Conservation (phyloP, 2,113 vertebrate species). For the Hydropotes inermis region DNA sequence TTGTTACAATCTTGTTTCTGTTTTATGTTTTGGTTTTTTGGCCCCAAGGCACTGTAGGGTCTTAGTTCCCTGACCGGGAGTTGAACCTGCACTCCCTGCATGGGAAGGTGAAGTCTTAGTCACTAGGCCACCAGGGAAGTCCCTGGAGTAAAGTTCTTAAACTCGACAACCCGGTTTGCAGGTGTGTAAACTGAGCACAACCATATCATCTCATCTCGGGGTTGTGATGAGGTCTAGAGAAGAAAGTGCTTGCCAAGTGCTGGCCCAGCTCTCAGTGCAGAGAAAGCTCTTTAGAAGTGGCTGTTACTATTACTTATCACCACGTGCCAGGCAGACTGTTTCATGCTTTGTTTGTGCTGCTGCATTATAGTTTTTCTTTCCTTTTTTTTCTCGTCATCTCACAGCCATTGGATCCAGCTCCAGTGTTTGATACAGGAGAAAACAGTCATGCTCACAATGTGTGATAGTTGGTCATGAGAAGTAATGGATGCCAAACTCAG, state of each 20-base stretch:
- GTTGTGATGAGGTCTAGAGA: neutral
- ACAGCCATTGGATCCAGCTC: neutral
- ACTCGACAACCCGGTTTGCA: neutral
- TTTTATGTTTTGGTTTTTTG: neutral
- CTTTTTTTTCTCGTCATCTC: neutral
- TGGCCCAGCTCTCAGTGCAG: neutral
- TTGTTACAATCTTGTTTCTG: neutral
- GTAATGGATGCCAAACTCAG: neutral
- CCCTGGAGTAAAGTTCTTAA: neutral
- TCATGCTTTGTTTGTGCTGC: no score
- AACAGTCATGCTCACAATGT: neutral
- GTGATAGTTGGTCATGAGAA: neutral
- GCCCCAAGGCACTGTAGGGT: neutral
- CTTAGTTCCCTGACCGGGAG: neutral
- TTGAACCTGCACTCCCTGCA: neutral
- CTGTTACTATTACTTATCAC: neutral
- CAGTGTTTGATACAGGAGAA: neutral
- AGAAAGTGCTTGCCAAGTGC: neutral
- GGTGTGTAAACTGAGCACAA: neutral
- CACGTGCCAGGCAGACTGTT: neutral
- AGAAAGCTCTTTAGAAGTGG: neutral
- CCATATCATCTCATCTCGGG: neutral
- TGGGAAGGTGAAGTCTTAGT: neutral
- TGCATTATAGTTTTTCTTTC: neutral
- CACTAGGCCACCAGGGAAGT: neutral